Evolutionary conservation across 2,113 vertebrate species (phyloP).

Genomic region (Aptenodytes forsteri): DNA sequence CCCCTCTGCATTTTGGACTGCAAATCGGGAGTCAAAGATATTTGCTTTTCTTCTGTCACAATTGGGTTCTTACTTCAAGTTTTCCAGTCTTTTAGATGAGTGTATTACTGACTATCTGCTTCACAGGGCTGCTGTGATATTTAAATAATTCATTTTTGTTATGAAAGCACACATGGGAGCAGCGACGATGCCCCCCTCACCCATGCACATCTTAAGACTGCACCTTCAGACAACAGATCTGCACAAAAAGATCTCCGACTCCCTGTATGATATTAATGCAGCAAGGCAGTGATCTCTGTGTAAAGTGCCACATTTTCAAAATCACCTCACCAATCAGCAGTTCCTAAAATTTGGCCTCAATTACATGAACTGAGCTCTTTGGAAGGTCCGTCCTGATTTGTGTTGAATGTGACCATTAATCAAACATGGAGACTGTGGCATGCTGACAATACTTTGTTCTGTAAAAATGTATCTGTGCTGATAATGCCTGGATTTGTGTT

Average conservation of each 20-base stretch:
- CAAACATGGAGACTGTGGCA: conserved; percentile 10
- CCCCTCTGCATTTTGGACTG: neutral
- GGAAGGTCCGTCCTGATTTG: neutral
- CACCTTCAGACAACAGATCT: neutral
- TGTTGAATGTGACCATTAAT: conserved; percentile 35
- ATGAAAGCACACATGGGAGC: neutral
- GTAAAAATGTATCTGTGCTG: conserved; percentile 22
- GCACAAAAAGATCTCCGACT: neutral
- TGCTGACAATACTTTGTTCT: conserved; percentile 28
- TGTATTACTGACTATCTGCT: neutral
- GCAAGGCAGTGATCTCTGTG: neutral
- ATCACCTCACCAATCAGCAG: conserved; percentile 33
- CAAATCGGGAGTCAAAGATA: neutral
- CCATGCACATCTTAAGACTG: neutral
- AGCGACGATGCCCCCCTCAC: neutral
- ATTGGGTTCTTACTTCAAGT: neutral
- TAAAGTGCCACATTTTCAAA: conserved; percentile 23
- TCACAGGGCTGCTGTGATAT: neutral
- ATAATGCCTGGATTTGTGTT: conserved; percentile 21
- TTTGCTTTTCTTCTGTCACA: neutral
- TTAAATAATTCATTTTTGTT: neutral
- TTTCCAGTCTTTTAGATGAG: neutral
- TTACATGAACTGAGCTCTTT: conserved; percentile 1
- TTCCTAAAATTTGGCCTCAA: conserved; percentile 28
- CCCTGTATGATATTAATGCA: neutral